phyloP scores from a whole-genome alignment of 2,888 invertebrate species.

The Andrena trimmerana region DNA sequence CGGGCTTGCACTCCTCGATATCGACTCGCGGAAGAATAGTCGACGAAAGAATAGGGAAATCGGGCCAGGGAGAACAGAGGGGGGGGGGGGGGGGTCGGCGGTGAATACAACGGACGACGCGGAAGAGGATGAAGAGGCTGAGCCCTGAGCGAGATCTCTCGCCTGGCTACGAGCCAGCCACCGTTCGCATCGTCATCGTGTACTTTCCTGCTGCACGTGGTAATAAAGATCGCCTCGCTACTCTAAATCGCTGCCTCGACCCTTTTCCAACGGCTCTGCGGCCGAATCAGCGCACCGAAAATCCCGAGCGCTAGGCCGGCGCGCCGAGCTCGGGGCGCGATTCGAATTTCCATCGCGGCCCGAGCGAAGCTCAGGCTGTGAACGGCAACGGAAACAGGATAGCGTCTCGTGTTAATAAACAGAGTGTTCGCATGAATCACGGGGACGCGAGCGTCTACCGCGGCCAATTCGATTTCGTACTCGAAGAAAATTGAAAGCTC shows the following conservation, averaged over 20 bases:
- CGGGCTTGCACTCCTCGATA: slow-evolving; percentile 58
- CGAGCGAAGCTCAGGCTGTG: too few species aligned
- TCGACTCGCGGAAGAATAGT: slow-evolving; percentile 57
- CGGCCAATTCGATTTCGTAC: background rate
- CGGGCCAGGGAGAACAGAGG: slow-evolving; percentile 11
- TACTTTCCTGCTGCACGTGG: slow-evolving; percentile 48
- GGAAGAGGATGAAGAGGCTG: slow-evolving; percentile 66
- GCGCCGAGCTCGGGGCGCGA: background rate
- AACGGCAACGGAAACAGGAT: too few species aligned
- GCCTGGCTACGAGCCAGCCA: slow-evolving; percentile 66
- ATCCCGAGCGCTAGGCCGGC: background rate
- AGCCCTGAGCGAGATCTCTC: slow-evolving; percentile 61
- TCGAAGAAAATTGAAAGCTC: slow-evolving; percentile 20
- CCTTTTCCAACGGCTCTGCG: slow-evolving; percentile 2
- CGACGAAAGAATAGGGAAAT: slow-evolving; percentile 41
- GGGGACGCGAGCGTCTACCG: too few species aligned
- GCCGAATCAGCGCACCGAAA: slow-evolving; percentile 5
- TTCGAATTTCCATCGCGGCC: background rate
- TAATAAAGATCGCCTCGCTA: slow-evolving; percentile 66
- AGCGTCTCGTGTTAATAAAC: too few species aligned
- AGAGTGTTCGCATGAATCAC: too few species aligned
- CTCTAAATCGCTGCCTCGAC: slow-evolving; percentile 61
- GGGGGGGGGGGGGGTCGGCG: background rate
- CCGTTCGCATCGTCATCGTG: slow-evolving; percentile 67
- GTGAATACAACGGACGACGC: slow-evolving; percentile 43